Base-by-base conservation (phyloP, 1,140 invertebrate species). In the Centruroides sculpturatus region DNA sequence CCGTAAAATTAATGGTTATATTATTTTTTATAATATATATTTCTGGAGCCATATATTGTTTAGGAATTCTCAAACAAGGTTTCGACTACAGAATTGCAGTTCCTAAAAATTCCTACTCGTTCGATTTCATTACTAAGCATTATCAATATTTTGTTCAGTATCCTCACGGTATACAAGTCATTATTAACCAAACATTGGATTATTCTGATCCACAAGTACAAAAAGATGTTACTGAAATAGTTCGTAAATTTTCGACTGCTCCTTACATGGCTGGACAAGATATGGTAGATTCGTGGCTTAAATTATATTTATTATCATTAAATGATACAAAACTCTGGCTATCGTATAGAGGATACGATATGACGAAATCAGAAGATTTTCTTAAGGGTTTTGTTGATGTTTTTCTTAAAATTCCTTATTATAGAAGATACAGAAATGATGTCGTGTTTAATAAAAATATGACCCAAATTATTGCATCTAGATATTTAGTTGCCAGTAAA, bases 241-340 rank as follows among this genome's bases (percentile, higher is more conserved):
- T 88, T 0, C 78, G 81, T 57, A 81, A 79, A n/a, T 78, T 95
- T 62, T 91, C 94, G 71, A 83, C 83, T 56, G 88, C 85, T 0
- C 80, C 82, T 0, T 92, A 86, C 69, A 85, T 92, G 48, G 75
- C 74, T 34, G 51, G 23, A 53, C 74, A 70, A 10, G 70, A 89
- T 0, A 93, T 90, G 69, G 89, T 89, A 0, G 89, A 93, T 72
- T 93, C 89, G 3, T 96, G 92, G 92, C 70, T 96, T 3, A 76
- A 89, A 57, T 84, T 83, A 49, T 95, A 92, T 68, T 74, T 89
- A 0, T 81, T 81, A 41, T 93, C 90, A 68, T 78, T 86, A 0
- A 81, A 82, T 9, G 75, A 82, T 62, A 87, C 86, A 68, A 78
- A 83, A 63, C 84, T 87, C 35, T 84, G 83, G 69, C 71, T 63